Conservation (phyloP, 2,113 vertebrate genomes). For the Smithornis capensis region DNA sequence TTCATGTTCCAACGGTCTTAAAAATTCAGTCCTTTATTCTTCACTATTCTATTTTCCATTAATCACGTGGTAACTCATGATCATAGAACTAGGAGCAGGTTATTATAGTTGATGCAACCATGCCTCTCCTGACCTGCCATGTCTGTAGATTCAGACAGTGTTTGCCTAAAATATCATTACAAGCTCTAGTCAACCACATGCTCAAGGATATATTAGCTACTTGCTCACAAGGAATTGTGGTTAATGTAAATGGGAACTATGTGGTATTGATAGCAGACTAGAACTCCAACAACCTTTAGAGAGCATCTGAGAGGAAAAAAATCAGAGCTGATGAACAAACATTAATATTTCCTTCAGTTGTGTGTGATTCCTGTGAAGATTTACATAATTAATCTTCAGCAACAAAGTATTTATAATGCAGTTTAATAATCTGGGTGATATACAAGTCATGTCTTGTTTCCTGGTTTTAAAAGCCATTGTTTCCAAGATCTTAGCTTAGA, state of each 20-base stretch:
- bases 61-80: not conserved
- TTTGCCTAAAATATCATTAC: not conserved
- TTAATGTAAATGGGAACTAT: not conserved
- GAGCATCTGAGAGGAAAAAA: conserved; percentile 8
- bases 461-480: conserved; percentile 34
- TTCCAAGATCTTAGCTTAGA: not conserved
- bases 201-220: not conserved
- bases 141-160: not conserved
- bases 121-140: not conserved
- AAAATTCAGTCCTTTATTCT: not conserved
- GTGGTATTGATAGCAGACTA: not conserved
- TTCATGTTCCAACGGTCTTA: not conserved
- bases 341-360: conserved; percentile 22
- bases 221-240: not conserved
- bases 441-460: conserved; percentile 30
- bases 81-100: not conserved
- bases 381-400: conserved; percentile 56
- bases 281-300: not conserved
- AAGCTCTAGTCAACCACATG: not conserved
- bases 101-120: not conserved
- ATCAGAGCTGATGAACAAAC: conserved; percentile 4
- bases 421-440: conserved; percentile 44
- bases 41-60: not conserved
- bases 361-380: conserved; percentile 26
- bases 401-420: conserved; percentile 38